phyloP scores from a whole-genome alignment of 2,113 vertebrate genomes.

The Ceratotherium simum region DNA sequence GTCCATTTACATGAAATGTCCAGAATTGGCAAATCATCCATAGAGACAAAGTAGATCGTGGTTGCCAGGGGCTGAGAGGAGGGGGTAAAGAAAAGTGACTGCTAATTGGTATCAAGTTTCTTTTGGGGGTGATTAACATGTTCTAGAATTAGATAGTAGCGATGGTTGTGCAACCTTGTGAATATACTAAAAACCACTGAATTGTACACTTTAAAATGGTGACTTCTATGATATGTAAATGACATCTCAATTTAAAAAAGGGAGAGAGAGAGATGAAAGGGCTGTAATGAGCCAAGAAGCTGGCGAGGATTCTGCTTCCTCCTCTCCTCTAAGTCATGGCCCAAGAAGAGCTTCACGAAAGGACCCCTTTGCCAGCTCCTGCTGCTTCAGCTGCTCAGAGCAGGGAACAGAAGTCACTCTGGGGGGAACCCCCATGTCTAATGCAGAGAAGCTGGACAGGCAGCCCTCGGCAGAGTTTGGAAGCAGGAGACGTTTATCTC shows the following conservation, averaged over 20 bases:
- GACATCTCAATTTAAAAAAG: neutral
- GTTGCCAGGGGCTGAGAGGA: neutral
- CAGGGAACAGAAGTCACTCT: neutral
- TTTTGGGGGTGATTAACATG: neutral
- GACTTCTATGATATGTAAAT: neutral
- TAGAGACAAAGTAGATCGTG: neutral
- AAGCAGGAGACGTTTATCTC: neutral
- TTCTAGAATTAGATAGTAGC: neutral
- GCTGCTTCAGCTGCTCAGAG: neutral
- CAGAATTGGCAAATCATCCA: neutral
- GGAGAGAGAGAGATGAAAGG: neutral
- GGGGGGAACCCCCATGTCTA: fast-evolving
- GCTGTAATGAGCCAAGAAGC: fast-evolving
- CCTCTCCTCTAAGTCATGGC: neutral
- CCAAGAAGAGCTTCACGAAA: neutral
- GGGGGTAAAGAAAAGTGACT: neutral
- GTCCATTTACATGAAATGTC: neutral
- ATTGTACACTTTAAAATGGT: neutral
- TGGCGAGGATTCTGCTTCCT: neutral
- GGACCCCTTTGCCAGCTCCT: neutral
- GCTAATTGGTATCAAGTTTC: neutral
- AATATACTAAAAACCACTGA: neutral
- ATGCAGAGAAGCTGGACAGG: neutral
- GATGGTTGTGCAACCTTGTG: neutral
- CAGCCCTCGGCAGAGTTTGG: neutral